Base-by-base conservation (phyloP, 2,797 vertebrate genomes). In the Sebastiscus albofasciatus region DNA sequence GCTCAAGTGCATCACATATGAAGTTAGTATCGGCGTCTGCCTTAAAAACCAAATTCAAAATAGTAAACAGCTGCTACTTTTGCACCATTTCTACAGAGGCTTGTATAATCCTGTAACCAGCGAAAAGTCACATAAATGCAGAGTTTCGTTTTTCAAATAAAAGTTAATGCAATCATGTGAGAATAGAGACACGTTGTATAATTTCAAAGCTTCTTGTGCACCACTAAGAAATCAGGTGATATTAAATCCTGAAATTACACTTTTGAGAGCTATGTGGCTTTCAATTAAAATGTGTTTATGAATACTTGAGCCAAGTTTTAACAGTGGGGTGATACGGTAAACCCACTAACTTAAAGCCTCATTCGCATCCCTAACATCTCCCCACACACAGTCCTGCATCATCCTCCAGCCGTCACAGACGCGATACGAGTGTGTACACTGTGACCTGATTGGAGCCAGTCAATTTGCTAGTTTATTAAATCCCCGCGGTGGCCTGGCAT, bases 391-490 rank as follows among this genome's bases (percentile, higher is more conserved):
- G 59, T 3, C 54, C 67, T 26, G 39, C 83, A 39, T 89, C 85
- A 89, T 91, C 85, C 83, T 78, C 71, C 42, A 39, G 78, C 87
- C 70, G 75, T 90, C 89, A 89, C 79, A 84, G 83, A 86, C 36
- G 18, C 84, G 75, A 90, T 86, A 86, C 85, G 33, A 82, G 87
- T 59, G 89, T 87, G 90, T 86, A 89, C 85, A 84, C 91, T 87
- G 90, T 93, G 91, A 92, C 92, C 94, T 80, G 89, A 89, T 86
- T 90, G 89, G 82, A 93, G 90, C 80, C 86, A 91, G 92, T 94
- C 93, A 92, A 94, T 94, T 91, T 92, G 89, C 89, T 85, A 88
- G 85, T 93, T 93, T 92, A 94, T 94, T 92, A 93, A 93, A 92
- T 91, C 93, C 90, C 90, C 1, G 61, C 39, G 42, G 91, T 81